phyloP scores from a whole-genome alignment of 2,113 vertebrate species.

The Oreochromis aureus region DNA sequence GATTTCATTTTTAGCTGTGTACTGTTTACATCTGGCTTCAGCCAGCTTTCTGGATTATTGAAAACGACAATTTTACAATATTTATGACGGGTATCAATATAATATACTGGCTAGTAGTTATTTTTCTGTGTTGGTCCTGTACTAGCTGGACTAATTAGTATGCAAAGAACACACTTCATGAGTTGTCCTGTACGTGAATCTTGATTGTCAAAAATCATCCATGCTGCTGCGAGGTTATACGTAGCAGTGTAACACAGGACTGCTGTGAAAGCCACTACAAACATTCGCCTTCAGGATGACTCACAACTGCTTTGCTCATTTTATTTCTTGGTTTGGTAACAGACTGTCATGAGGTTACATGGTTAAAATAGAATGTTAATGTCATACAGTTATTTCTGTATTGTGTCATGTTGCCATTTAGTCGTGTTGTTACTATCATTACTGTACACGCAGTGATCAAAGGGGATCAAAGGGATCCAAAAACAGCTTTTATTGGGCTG shows the following conservation, averaged over 20 bases:
- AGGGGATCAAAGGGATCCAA: background rate
- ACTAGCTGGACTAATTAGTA: background rate
- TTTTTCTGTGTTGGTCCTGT: background rate
- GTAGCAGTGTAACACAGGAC: background rate
- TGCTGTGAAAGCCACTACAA: rapidly evolving
- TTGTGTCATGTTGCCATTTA: background rate
- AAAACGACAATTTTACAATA: background rate
- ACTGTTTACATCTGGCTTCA: background rate
- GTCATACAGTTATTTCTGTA: background rate
- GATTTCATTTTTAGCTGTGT: background rate
- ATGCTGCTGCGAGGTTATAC: rapidly evolving
- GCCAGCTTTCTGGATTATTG: background rate
- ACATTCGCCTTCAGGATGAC: background rate
- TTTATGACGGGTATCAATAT: background rate
- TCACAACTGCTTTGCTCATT: background rate
- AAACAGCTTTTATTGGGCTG: rapidly evolving
- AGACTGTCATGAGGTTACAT: background rate
- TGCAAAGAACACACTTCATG: background rate
- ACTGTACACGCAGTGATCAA: rapidly evolving
- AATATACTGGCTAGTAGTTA: background rate
- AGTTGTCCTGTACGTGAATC: background rate
- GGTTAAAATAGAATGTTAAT: background rate
- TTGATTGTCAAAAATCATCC: rapidly evolving
- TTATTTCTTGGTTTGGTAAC: background rate
- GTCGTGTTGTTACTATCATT: background rate